Percentiles rank a stretch among this genome's conserved stretches.
These are phyloP conservation scores for Tragulus kanchil DNA, from an alignment of 2,113 vertebrate species.

Conservation along the genomic window DNA sequence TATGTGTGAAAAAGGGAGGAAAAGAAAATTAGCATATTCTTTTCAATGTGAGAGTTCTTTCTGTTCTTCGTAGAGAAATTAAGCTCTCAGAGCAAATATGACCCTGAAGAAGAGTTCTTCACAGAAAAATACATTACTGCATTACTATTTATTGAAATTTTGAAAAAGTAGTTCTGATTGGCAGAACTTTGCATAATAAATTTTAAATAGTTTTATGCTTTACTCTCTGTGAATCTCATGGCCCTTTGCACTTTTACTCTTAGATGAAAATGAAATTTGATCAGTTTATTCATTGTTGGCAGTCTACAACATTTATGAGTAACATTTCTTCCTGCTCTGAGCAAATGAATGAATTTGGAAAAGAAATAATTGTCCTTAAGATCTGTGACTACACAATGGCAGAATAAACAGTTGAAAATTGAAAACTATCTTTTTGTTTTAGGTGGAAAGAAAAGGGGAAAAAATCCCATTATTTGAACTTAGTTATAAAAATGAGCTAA, in stretches of 20 bases:
- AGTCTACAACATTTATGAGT: background rate
- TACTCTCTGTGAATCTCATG: background rate
- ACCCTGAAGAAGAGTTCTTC: conserved; percentile 69
- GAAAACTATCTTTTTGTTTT: conserved; percentile 51
- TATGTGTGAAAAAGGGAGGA: conserved; percentile 50
- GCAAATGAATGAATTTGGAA: background rate
- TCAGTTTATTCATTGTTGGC: conserved; percentile 8
- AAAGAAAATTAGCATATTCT: conserved; percentile 67
- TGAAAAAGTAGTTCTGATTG: conserved; percentile 32
- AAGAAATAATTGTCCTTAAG: conserved; percentile 14
- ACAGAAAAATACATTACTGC: conserved; percentile 57
- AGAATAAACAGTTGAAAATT: conserved; percentile 9
- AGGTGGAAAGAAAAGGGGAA: conserved; percentile 16
- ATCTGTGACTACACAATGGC: background rate
- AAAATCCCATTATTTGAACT: background rate
- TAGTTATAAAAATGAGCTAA: conserved; percentile 23
- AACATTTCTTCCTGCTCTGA: conserved; percentile 41
- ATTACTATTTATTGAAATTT: conserved; percentile 64
- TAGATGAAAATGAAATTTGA: conserved; percentile 20
- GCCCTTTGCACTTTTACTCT: conserved; percentile 46
- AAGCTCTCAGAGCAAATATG: conserved; percentile 53
- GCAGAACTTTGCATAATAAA: conserved; percentile 33
- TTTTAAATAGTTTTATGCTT: background rate
- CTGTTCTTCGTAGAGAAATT: conserved; percentile 51
- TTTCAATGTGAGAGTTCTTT: conserved; percentile 66